phyloP scores from a whole-genome alignment of 2,113 vertebrate genomes.

The Pao palembangensis region DNA sequence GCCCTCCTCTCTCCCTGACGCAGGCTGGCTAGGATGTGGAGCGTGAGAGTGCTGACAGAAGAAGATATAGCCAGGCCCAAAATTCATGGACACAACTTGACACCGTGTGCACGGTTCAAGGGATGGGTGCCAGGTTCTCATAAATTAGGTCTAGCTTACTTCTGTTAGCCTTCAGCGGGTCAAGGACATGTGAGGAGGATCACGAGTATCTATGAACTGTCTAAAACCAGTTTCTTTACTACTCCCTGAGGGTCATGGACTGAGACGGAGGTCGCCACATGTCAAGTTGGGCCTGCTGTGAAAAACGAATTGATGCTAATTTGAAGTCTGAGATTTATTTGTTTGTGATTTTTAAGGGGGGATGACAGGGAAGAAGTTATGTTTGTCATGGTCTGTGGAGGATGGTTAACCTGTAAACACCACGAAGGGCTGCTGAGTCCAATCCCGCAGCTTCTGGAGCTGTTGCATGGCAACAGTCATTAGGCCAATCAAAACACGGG shows the following conservation, averaged over 20 bases:
- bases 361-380: not conserved
- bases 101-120: conserved; percentile 33
- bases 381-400: conserved; percentile 44
- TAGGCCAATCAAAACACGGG: conserved; percentile 27
- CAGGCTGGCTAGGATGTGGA: conserved; percentile 37
- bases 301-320: conserved; percentile 28
- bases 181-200: conserved; percentile 35
- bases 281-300: conserved; percentile 33
- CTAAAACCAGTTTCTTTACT: conserved; percentile 37
- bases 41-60: conserved; percentile 64
- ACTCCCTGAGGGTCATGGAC: conserved; percentile 22
- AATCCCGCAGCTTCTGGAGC: no score
- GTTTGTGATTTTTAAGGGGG: conserved; percentile 36
- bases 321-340: conserved; percentile 50
- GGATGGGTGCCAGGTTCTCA: conserved; percentile 26
- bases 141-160: conserved; percentile 36
- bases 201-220: conserved; percentile 28
- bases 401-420: conserved; percentile 26
- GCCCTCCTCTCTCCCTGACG: conserved; percentile 23
- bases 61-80: conserved; percentile 45
- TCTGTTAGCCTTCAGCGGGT: conserved; percentile 23
- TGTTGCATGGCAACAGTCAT: not conserved
- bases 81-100: conserved; percentile 50
- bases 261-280: conserved; percentile 24
- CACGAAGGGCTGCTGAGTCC: no score